A percentile compares a stretch with the other conserved stretches of the same genome.
Evolutionary conservation across 2,797 vertebrate genomes (phyloP).

Genomic region (Sebastes hubbsi): DNA sequence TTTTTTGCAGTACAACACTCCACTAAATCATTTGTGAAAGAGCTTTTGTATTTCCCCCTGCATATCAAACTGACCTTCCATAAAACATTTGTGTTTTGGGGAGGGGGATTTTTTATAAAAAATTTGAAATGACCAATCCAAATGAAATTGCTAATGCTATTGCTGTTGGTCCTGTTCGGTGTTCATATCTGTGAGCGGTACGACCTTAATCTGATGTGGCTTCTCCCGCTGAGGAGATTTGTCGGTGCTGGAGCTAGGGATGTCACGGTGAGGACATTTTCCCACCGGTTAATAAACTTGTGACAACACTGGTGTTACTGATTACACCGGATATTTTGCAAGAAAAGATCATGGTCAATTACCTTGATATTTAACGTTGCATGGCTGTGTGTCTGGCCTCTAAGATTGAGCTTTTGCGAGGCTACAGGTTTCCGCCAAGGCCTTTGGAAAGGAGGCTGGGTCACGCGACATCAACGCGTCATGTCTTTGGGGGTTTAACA

Average conservation of each 20-base stretch:
- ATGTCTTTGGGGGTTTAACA: fast-evolving
- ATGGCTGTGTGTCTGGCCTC: too few relatives aligned
- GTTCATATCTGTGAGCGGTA: slow-evolving; percentile 21
- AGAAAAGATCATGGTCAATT: too few relatives aligned
- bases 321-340: too few relatives aligned
- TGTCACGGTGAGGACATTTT: too few relatives aligned
- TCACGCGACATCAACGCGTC: too few relatives aligned
- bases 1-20: slow-evolving; percentile 10
- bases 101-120: slow-evolving; percentile 49
- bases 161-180: slow-evolving; percentile 31
- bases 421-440: too few relatives aligned
- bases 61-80: slow-evolving; percentile 57
- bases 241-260: not conserved
- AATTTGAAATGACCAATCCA: slow-evolving; percentile 42
- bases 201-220: slow-evolving; percentile 20
- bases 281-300: too few relatives aligned
- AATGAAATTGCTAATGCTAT: slow-evolving; percentile 49
- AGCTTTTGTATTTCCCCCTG: slow-evolving; percentile 40
- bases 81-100: slow-evolving; percentile 53
- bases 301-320: too few relatives aligned
- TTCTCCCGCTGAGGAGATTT: not conserved
- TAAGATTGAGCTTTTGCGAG: too few relatives aligned
- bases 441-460: too few relatives aligned
- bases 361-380: too few relatives aligned
- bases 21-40: slow-evolving; percentile 22